These are phyloP conservation scores for Zonotrichia leucophrys DNA, from an alignment of 2,113 vertebrate species.

Conservation along the genomic window DNA sequence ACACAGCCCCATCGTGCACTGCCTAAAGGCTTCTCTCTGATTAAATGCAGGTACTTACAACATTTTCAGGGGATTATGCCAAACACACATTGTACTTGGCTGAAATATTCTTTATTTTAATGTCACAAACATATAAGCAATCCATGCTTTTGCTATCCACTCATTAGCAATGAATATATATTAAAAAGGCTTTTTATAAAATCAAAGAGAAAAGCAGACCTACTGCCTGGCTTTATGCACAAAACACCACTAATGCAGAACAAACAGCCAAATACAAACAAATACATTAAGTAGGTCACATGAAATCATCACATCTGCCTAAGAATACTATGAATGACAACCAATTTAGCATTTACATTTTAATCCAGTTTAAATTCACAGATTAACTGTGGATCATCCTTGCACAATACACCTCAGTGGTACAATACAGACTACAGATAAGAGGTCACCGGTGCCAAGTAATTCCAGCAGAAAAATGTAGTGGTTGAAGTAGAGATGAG, in stretches of 20 bases:
- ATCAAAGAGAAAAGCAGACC: not conserved
- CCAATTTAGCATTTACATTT: constrained; percentile 7
- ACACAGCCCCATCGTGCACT: not conserved
- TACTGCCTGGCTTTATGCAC: not conserved
- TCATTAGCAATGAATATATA: not conserved
- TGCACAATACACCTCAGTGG: not conserved
- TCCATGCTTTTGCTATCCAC: not conserved
- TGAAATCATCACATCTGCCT: not conserved
- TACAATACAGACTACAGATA: not conserved
- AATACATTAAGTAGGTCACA: not conserved
- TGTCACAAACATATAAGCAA: not conserved
- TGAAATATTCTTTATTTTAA: not conserved
- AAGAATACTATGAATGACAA: constrained; percentile 1
- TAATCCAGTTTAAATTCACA: constrained; percentile 36
- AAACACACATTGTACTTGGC: not conserved
- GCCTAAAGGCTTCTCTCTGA: not conserved
- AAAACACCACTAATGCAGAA: not conserved
- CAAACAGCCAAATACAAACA: not conserved
- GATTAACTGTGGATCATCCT: constrained; percentile 1
- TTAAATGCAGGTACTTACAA: not conserved
- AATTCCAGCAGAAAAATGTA: not conserved
- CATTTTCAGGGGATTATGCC: not conserved
- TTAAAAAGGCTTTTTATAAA: not conserved
- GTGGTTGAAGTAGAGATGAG: not conserved
- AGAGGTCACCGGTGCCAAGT: not conserved